Percentiles rank a stretch among this genome's conserved stretches.
phyloP scores from a whole-genome alignment of 2,113 vertebrate species.

The Cervus canadensis region DNA sequence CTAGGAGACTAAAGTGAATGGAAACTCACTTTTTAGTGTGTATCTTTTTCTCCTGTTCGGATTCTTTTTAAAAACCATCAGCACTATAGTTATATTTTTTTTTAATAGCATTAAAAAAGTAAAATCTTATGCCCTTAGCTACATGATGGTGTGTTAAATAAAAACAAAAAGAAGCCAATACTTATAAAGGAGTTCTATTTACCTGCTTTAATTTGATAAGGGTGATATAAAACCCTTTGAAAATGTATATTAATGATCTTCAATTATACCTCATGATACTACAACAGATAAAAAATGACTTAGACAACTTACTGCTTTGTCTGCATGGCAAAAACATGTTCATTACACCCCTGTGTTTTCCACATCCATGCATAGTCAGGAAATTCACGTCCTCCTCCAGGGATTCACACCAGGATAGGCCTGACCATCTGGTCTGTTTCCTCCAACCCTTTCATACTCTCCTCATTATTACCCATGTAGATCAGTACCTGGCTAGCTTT shows the following conservation, averaged over 20 bases:
- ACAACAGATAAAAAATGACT: background rate
- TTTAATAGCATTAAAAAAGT: background rate
- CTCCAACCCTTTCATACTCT: background rate
- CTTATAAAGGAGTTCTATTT: background rate
- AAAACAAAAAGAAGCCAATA: background rate
- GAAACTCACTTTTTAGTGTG: background rate
- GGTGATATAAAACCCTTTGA: background rate
- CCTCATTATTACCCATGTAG: background rate
- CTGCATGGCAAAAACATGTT: background rate
- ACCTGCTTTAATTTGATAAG: background rate
- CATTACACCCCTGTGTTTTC: background rate
- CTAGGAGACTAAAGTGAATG: background rate
- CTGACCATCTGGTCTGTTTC: background rate
- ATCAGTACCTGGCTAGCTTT: background rate
- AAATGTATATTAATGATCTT: background rate
- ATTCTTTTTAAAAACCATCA: background rate
- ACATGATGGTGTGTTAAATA: background rate
- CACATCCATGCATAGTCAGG: background rate
- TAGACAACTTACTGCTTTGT: background rate
- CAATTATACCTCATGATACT: background rate
- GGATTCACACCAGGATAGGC: background rate
- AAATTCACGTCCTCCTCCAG: background rate
- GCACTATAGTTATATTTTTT: background rate
- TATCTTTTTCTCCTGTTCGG: background rate
- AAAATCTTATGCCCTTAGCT: background rate